These are phyloP conservation scores for Phortica magna DNA, from an alignment of 2,888 invertebrate genomes.

Conservation along the genomic window DNA sequence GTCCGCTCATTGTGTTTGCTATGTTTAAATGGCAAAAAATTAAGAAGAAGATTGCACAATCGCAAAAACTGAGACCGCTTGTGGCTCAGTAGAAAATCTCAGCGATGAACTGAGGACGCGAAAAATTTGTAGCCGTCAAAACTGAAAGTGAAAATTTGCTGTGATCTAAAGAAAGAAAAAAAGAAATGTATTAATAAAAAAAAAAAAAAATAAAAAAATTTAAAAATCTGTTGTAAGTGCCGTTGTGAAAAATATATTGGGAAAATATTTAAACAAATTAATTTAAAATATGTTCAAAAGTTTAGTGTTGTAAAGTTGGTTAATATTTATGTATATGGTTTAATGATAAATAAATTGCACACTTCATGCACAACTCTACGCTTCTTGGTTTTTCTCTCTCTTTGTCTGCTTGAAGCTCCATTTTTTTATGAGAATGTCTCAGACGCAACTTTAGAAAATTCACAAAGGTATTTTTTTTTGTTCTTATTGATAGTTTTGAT, in stretches of 20 bases:
- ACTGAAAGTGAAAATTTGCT: background rate
- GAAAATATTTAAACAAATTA: no score
- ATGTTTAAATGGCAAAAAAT: slow-evolving; percentile 21
- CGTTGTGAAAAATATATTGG: no score
- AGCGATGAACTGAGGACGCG: slow-evolving; percentile 25
- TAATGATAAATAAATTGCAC: background rate
- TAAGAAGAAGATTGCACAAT: background rate
- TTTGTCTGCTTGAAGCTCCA: background rate
- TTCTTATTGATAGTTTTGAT: slow-evolving; percentile 32
- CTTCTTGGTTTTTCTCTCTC: background rate
- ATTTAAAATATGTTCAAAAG: background rate
- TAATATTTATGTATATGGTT: background rate
- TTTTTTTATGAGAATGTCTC: no score
- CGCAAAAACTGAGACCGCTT: background rate
- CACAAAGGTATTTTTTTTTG: slow-evolving; percentile 1
- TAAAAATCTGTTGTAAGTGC: background rate
- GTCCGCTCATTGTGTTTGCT: slow-evolving; percentile 14
- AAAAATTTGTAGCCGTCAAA: background rate
- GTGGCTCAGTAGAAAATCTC: slow-evolving; percentile 17
- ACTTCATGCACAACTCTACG: background rate
- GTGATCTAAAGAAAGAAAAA: slow-evolving; percentile 8
- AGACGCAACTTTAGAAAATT: no score
- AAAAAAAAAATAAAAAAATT: background rate
- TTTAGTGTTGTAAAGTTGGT: background rate
- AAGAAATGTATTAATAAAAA: background rate